Evolutionary conservation across 2,113 vertebrate genomes (phyloP).

Genomic region (Indicator indicator): DNA sequence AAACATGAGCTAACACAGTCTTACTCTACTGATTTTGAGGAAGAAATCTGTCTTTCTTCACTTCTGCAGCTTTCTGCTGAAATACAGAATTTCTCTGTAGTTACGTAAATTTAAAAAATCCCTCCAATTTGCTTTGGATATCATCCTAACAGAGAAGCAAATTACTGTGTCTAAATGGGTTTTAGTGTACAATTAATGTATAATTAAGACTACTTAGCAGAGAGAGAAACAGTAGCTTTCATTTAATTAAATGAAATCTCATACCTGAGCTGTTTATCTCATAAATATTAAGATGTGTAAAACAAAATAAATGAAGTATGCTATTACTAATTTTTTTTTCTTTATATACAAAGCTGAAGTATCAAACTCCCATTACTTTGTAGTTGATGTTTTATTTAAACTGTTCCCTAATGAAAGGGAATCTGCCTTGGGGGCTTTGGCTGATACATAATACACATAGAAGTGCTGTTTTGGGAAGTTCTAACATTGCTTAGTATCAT

Average conservation of each 20-base stretch:
- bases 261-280: background rate
- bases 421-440: background rate
- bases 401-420: background rate
- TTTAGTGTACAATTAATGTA: background rate
- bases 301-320: background rate
- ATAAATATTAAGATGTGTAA: background rate
- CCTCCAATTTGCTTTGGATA: background rate
- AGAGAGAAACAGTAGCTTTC: background rate
- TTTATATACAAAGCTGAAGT: background rate
- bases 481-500: background rate
- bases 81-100: background rate
- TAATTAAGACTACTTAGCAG: background rate
- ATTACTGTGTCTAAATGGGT: background rate
- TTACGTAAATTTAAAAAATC: slow-evolving; percentile 22
- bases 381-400: background rate
- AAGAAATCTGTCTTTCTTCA: slow-evolving; percentile 66
- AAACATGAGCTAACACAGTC: slow-evolving; percentile 80
- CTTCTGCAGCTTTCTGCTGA: slow-evolving; percentile 60
- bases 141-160: background rate
- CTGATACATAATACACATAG: background rate
- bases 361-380: background rate
- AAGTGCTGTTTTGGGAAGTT: background rate
- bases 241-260: background rate
- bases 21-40: slow-evolving; percentile 71
- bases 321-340: background rate